Base-by-base conservation (phyloP, 2,888 invertebrate species). In the Ochropacha duplaris region DNA sequence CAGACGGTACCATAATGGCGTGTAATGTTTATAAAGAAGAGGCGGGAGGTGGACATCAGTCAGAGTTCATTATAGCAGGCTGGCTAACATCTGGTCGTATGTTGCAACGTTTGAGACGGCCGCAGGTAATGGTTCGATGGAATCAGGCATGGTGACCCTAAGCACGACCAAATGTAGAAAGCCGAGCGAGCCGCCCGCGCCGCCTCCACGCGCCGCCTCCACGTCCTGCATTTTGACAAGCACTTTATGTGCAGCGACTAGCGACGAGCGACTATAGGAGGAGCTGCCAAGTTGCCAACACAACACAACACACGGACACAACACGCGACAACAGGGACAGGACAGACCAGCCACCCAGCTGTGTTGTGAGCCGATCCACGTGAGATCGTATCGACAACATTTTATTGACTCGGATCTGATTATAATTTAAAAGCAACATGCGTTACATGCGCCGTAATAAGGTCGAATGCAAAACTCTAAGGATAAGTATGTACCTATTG, bases 131-230 rank as follows among this genome's bases (percentile, higher is more conserved):
- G 36, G n/a, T 36, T 9, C 3, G 36, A 36, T n/a, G 36, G n/a
- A 36, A 36, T 36, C 36, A n/a, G n/a, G 44, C 44, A 19, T 44
- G 44, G 57, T 44, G 19, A 44, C 44, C 44, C 44, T 44, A 44
- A 19, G 44, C 44, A 44, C 44, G 44, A 44, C 62, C 68, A 62
- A 66, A 65, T 71, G 66, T 66, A 71, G 65, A 70, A 65, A 67
- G 65, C 16, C 39, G 39, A n/a, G 39, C 31, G 31, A 12, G 31
- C 39, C 6, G 39, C n/a, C 39, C n/a, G 57, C 54, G 24, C 26
- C 2, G 26, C 26, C 26, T 2, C 26, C 26, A 5, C 26, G 4
- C 2, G 28, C 28, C 28, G 31, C 31, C 31, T 31, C 12, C 31
- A 31, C 31, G 31, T 16, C 36, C 58, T 56, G 68, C 65, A 66